phyloP scores from a whole-genome alignment of 2,113 vertebrate genomes.

The Pituophis catenifer region DNA sequence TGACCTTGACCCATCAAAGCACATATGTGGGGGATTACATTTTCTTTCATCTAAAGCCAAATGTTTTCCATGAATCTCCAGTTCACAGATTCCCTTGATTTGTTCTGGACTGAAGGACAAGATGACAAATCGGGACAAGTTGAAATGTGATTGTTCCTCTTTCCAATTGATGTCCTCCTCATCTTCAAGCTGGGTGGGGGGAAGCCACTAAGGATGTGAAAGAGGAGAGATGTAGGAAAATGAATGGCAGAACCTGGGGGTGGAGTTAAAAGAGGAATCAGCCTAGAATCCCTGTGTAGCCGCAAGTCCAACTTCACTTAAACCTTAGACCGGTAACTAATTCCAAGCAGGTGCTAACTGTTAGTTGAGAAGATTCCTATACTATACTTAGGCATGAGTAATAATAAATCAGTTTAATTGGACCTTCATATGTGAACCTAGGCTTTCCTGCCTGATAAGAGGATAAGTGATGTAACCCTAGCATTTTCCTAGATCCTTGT shows the following conservation, averaged over 20 bases:
- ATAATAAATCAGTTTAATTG: neutral
- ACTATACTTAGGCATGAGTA: neutral
- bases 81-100: neutral
- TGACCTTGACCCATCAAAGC: neutral
- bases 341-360: neutral
- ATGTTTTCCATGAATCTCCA: neutral
- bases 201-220: neutral
- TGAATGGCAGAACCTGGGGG: neutral
- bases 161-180: constrained; percentile 50
- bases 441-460: neutral
- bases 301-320: neutral
- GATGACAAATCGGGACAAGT: constrained; percentile 39
- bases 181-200: constrained; percentile 35
- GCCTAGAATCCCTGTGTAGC: neutral
- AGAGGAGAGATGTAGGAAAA: neutral
- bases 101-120: constrained; percentile 41
- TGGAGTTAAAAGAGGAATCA: neutral
- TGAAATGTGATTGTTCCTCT: constrained; percentile 35
- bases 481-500: neutral
- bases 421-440: neutral
- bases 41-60: neutral
- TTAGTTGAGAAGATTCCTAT: neutral
- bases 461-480: neutral
- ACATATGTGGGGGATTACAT: neutral
- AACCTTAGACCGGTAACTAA: neutral